Base-by-base conservation (phyloP, 53 echinoderm and acorn worm genomes). In the Luidia sarsii region DNA sequence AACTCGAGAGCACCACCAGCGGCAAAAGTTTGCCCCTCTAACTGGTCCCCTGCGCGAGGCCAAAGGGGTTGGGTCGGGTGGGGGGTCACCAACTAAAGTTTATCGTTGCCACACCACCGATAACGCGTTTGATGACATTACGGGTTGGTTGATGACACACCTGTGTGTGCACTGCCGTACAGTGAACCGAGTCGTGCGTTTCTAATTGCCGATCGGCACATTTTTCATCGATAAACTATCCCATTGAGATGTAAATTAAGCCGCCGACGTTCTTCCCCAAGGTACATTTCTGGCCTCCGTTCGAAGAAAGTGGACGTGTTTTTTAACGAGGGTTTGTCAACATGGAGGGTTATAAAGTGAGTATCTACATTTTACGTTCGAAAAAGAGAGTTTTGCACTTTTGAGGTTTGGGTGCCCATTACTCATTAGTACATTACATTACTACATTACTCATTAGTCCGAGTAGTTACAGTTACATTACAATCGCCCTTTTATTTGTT, bases 71-170 rank as follows among this genome's bases (percentile, higher is more conserved):
- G 57, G 39, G 48, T 23, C 37, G 57, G 39, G 48, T 23, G 38
- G 0, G 3, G 0, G 25, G 61, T 39, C 16, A 77, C 77, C 77
- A 77, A 46, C 77, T 19, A 77, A 62, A 77, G 77, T 77, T 77
- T 77, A 77, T 77, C 77, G 77, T 77, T 77, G 77, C 77, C 60
- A 77, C 30, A 77, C 48, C 32, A 77, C 77, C 60, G 31, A 18
- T 7, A 1, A 35, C 55, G 55, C 55, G 15, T 38, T 11, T 5
- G 22, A 51, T 4, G 31, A 25, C 59, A 25, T 27, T 3, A 15
- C 7, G 1, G 4, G 10, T 27, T 16, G 13, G 28, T 8, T 54
- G 55, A 14, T 8, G 20, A 71, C n/a, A 6, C 6, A 33, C 56
- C 19, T 2, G 27, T 25, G 22, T 3, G 14, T 6, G 3, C 28